Base-by-base conservation (phyloP, 2,797 vertebrate genomes). In the Siniperca obscura region DNA sequence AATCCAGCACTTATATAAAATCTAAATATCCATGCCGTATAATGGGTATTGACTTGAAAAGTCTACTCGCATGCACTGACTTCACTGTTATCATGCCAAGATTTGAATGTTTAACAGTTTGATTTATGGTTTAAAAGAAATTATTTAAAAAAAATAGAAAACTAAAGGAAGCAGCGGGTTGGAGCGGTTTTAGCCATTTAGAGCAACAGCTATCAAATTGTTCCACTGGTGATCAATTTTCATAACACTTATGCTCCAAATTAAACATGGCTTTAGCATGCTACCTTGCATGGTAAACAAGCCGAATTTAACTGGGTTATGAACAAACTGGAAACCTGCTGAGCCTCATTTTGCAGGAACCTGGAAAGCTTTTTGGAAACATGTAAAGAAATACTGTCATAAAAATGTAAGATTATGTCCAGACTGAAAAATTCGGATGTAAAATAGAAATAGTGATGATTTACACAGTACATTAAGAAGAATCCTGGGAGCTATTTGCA, bases 331-430 rank as follows among this genome's bases (percentile, higher is more conserved):
- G 19, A 79, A 74, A 71, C 65, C 64, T 65, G 65, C 80, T 81
- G 72, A 70, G 76, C 16, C n/a, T 65, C n/a, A 66, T 80, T 74
- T 65, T 44, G 14, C n/a, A 70, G 52, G 16, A 70, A 27, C 27
- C 7, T 16, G 12, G 16, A 7, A 42, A 25, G 4, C 7, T 38
- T 82, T 53, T 25, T 62, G 25, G 13, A 71, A 70, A 55, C 9
- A 27, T 53, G 10, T 64, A 67, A 71, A 76, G 3, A 80, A 14
- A 69, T 53, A 59, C 11, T 59, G 22, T 13, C 73, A 76, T 60
- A 73, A 53, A 83, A 80, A 67, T 78, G 40, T 25, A 50, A 57
- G n/a, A n/a, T n/a, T n/a, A 80, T 80, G 55, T 53, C 21, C 9
- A 53, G 19, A 56, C 53, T 27, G 25, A 42, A 70, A 56, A 61